Evolutionary conservation across 2,113 vertebrate genomes (phyloP).

Genomic region (Trochalopteron elliotii): DNA sequence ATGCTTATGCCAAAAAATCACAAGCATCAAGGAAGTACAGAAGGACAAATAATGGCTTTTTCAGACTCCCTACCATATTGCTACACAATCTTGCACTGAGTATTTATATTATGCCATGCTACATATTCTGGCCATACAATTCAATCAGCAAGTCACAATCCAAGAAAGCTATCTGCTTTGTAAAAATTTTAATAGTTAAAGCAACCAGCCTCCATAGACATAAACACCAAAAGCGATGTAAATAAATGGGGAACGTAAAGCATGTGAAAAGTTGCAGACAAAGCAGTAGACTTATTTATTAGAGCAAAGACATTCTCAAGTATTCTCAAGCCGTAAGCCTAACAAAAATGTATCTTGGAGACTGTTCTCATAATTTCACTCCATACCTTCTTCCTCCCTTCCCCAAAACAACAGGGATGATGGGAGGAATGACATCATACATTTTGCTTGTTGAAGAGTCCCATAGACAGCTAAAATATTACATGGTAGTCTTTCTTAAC

Average conservation of each 20-base stretch:
- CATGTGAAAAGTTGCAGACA: not conserved
- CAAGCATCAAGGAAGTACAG: not conserved
- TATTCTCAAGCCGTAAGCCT: not conserved
- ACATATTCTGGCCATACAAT: not conserved
- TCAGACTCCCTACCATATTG: not conserved
- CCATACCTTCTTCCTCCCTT: not conserved
- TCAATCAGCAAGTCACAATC: not conserved
- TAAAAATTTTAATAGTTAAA: not conserved
- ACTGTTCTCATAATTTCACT: not conserved
- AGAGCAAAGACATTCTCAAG: not conserved
- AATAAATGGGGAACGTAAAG: not conserved
- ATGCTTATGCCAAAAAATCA: not conserved
- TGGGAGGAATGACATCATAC: not conserved
- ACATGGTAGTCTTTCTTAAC: not conserved
- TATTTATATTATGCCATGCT: not conserved
- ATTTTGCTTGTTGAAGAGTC: not conserved
- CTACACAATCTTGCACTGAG: not conserved
- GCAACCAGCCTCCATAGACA: not conserved
- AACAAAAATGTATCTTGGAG: not conserved
- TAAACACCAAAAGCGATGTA: not conserved
- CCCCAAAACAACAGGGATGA: not conserved
- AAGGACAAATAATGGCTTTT: not conserved
- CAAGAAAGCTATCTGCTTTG: not conserved
- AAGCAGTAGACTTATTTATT: not conserved
- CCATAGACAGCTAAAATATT: not conserved